Conservation (phyloP, 2,797 vertebrate species). For the Gymnoscopelus microlampas region DNA sequence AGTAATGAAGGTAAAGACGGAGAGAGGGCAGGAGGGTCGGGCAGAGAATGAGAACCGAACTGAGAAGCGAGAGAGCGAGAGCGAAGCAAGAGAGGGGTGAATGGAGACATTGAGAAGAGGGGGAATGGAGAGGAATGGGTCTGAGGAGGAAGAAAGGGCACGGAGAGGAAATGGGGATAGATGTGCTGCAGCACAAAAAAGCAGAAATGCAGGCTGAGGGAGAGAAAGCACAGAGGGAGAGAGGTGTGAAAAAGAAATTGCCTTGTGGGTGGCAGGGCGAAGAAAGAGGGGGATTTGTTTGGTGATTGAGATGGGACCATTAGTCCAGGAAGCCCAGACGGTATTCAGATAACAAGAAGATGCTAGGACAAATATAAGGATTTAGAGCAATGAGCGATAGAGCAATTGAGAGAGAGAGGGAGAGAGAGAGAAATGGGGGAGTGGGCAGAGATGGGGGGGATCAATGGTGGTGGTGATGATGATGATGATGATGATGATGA, state of each 20-base stretch:
- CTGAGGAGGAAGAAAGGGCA: slow-evolving; percentile 29
- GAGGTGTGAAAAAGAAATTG: slow-evolving; percentile 48
- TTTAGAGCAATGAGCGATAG: slow-evolving; percentile 67
- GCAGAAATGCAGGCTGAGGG: slow-evolving; percentile 6
- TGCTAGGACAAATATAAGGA: slow-evolving; percentile 66
- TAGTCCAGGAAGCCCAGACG: slow-evolving; percentile 59
- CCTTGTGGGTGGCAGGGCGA: slow-evolving; percentile 18
- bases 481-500: slow-evolving; percentile 50
- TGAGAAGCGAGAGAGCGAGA: background rate
- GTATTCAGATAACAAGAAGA: slow-evolving; percentile 65
- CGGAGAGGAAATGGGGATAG: slow-evolving; percentile 6
- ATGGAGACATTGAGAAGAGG: slow-evolving; percentile 20
- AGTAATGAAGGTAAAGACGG: slow-evolving; percentile 40
- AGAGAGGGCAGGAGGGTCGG: slow-evolving; percentile 22
- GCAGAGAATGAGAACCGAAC: slow-evolving; percentile 15
- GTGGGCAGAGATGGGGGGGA: no score
- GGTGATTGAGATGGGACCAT: slow-evolving; percentile 32
- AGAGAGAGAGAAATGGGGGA: background rate
- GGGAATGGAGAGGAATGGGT: slow-evolving; percentile 34
- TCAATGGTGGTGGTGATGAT: no score
- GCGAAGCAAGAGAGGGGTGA: slow-evolving; percentile 31
- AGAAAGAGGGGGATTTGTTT: background rate
- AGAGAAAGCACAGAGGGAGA: background rate
- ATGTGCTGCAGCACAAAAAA: slow-evolving; percentile 3
- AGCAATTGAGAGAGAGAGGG: slow-evolving; percentile 38